Evolutionary conservation across 2,888 invertebrate species (phyloP).

Genomic region (Hypselothyrea guttata): DNA sequence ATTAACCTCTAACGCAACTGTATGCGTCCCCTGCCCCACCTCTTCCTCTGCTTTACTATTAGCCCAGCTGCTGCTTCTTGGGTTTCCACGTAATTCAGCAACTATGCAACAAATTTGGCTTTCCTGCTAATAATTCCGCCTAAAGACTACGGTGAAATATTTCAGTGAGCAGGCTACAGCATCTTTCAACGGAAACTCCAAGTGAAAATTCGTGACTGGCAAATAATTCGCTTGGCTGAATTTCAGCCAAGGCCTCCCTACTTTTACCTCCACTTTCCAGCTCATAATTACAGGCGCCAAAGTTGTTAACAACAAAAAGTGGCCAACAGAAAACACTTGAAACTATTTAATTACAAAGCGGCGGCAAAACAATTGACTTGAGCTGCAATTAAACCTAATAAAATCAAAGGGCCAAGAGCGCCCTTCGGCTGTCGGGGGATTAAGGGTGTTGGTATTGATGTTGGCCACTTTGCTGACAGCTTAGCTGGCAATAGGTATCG

Average conservation of each 20-base stretch:
- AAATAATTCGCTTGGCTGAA: slow-evolving; percentile 33
- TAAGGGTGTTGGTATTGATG: slow-evolving; percentile 19
- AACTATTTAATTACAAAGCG: slow-evolving; percentile 75
- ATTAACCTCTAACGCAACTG: no score
- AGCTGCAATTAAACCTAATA: slow-evolving; percentile 63
- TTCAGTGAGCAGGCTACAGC: no score
- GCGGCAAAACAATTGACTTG: slow-evolving; percentile 68
- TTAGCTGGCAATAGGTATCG: slow-evolving; percentile 35
- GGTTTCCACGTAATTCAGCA: slow-evolving; percentile 1
- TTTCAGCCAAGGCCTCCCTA: no score
- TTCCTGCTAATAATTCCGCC: slow-evolving; percentile 6
- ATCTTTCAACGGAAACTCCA: no score
- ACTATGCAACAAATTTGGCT: slow-evolving; percentile 30
- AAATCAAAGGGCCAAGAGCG: slow-evolving; percentile 14
- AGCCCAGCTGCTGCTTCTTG: neutral
- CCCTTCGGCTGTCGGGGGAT: neutral
- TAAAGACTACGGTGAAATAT: neutral
- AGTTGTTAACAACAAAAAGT: slow-evolving; percentile 68
- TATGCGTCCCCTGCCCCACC: no score
- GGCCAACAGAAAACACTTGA: slow-evolving; percentile 61
- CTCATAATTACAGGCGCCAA: slow-evolving; percentile 68
- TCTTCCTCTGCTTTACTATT: no score
- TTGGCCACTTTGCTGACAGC: slow-evolving; percentile 30
- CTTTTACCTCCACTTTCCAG: neutral
- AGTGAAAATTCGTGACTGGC: slow-evolving; percentile 17